Base-by-base conservation (phyloP, 2,113 vertebrate genomes). In the Microcebus lehilahytsara region DNA sequence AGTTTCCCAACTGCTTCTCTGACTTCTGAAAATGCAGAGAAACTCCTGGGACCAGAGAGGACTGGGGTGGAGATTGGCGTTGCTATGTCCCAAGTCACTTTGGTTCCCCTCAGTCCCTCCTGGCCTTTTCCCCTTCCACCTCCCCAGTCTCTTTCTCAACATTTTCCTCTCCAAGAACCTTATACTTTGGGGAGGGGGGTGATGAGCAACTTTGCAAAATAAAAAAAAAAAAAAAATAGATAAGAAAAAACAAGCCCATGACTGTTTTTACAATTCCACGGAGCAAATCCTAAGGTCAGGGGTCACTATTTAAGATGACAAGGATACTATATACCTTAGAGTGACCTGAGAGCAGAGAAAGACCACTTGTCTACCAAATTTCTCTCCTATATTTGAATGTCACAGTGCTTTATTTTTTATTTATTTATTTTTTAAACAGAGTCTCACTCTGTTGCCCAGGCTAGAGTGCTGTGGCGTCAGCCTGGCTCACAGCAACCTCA, bases 41-140 rank as follows among this genome's bases (percentile, higher is more conserved):
- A 17, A 53, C 17, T n/a, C n/a, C 9, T 19, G n/a, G n/a, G 22
- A 69, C n/a, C 71, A 25, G 64, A 89, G 46, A 37, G 7, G 9
- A 89, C 11, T 14, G 8, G 6, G 10, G 9, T 30, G 60, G 51
- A 30, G 17, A 34, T 1, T 30, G 20, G 12, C 12, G 84, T 81
- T 37, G 85, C 62, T 85, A 3, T 42, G 20, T 81, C 23, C 11
- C 14, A 69, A 62, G 40, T 56, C 40, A 74, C 32, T n/a, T 92
- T 22, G 8, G 27, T 30, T 79, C n/a, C 49, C 16, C 49, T 42
- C 51, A 60, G 16, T 58, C 30, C 19, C 17, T 16, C 8, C 14
- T 5, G 62, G 42, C 4, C 3, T 4, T 27, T 37, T 0, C 6
- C 27, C 12, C 72, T 16, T 14, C 46, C n/a, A 66, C 6, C 5